Conservation (phyloP, 1,140 invertebrate species). For the Trinorchestia longiramus region DNA sequence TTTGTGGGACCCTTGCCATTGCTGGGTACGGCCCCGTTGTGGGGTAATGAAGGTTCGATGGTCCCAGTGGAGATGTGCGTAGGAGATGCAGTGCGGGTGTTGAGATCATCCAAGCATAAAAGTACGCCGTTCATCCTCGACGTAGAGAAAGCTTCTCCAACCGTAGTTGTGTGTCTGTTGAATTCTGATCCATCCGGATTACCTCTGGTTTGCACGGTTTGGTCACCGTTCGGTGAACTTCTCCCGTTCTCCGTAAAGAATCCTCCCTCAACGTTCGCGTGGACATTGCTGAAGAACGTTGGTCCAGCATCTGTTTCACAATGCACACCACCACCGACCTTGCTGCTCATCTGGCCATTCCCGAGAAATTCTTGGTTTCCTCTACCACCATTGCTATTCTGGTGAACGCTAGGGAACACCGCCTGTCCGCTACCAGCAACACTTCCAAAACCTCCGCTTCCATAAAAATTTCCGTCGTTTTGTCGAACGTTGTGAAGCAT, state of each 20-base stretch:
- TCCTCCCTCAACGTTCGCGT: not conserved
- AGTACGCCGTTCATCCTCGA: conserved; percentile 5
- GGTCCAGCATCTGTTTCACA: not conserved
- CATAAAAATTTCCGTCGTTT: not conserved
- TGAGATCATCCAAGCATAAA: not conserved
- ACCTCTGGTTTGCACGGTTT: not conserved
- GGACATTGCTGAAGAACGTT: not conserved
- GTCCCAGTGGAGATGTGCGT: not conserved
- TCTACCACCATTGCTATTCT: not conserved
- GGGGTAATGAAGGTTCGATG: not conserved
- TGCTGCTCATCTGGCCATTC: not conserved
- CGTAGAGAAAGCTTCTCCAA: not conserved
- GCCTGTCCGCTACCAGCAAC: not conserved
- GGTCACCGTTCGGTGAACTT: not conserved
- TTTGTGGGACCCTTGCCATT: conserved; percentile 9
- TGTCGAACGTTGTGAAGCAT: not conserved
- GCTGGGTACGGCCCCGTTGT: not conserved
- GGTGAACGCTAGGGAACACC: not conserved
- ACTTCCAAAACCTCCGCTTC: not conserved
- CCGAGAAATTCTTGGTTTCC: not conserved
- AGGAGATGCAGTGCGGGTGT: not conserved
- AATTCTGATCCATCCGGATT: not conserved
- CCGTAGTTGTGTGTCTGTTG: not conserved
- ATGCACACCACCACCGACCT: not conserved
- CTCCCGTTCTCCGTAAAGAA: not conserved